Conservation (phyloP, 2,113 vertebrate species). For the Tychaedon coryphoeus region DNA sequence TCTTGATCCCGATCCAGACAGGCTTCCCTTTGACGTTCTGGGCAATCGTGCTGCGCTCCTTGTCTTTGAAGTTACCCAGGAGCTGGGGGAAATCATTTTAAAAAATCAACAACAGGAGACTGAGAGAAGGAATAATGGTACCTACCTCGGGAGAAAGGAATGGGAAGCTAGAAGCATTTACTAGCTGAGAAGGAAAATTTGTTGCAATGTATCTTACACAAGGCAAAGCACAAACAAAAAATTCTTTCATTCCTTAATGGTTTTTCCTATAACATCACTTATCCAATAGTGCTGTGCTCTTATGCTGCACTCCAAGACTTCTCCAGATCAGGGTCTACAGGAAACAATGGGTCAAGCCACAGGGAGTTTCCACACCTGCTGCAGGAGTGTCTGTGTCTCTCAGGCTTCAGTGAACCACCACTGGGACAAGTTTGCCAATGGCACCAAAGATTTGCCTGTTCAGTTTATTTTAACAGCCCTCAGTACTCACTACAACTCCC, state of each 20-base stretch:
- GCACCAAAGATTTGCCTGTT: background rate
- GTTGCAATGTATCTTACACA: background rate
- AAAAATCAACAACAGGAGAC: background rate
- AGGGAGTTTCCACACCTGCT: background rate
- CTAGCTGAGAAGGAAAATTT: background rate
- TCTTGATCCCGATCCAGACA: slow-evolving; percentile 94
- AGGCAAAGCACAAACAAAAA: background rate
- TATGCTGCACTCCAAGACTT: background rate
- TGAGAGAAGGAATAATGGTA: background rate
- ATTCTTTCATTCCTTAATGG: background rate
- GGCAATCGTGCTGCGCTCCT: slow-evolving; percentile 84
- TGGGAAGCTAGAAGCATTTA: background rate
- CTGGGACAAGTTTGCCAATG: background rate
- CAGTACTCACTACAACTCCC: background rate
- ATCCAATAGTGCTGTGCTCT: background rate
- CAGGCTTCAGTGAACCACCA: background rate
- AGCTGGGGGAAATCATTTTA: slow-evolving; percentile 68
- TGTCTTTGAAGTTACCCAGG: slow-evolving; percentile 90
- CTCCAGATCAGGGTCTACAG: background rate
- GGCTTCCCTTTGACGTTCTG: slow-evolving; percentile 80
- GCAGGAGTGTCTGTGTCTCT: background rate
- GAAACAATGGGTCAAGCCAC: background rate
- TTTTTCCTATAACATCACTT: background rate
- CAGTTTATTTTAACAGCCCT: background rate
- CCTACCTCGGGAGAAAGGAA: background rate